phyloP scores from a whole-genome alignment of 1,140 invertebrate genomes.

The Drosophila sulfurigaster region DNA sequence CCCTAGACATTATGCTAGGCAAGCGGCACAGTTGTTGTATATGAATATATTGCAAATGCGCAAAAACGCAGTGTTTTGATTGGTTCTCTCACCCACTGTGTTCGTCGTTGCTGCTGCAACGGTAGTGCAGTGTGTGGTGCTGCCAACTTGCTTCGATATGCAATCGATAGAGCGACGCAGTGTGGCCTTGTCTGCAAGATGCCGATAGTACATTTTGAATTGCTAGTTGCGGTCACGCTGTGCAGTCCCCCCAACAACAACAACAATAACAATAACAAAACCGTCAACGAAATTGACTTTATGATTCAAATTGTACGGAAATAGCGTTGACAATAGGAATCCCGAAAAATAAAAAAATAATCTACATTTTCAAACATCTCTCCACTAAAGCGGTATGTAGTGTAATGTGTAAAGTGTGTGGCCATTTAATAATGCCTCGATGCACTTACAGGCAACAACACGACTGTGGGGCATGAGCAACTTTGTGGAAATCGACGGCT shows the following conservation, averaged over 20 bases:
- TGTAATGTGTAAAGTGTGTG: neutral
- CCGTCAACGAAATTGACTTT: conserved; percentile 12
- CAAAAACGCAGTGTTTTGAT: conserved; percentile 33
- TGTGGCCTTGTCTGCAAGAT: neutral
- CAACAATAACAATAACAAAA: neutral
- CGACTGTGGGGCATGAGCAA: conserved; percentile 10
- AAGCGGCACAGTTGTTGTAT: neutral
- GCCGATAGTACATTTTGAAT: neutral
- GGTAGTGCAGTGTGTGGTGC: conserved; percentile 1
- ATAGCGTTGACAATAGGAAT: too few species aligned
- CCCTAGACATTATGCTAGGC: conserved; percentile 73
- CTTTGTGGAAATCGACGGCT: conserved; percentile 74
- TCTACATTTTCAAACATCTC: conserved; percentile 5
- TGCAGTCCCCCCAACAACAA: too few species aligned
- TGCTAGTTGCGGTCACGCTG: neutral
- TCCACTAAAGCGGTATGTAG: conserved; percentile 19
- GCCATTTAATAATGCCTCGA: neutral
- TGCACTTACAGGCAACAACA: neutral
- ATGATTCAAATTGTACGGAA: too few species aligned
- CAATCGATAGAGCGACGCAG: neutral
- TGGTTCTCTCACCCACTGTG: neutral
- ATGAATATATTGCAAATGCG: conserved; percentile 27
- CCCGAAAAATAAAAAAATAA: conserved; percentile 2
- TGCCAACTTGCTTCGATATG: conserved; percentile 28
- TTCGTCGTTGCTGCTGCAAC: conserved; percentile 2